Evolutionary conservation across 1,140 invertebrate genomes (phyloP), one percentile per base, ranked within the genome.

Genomic region (Lepidurus packardi): DNA sequence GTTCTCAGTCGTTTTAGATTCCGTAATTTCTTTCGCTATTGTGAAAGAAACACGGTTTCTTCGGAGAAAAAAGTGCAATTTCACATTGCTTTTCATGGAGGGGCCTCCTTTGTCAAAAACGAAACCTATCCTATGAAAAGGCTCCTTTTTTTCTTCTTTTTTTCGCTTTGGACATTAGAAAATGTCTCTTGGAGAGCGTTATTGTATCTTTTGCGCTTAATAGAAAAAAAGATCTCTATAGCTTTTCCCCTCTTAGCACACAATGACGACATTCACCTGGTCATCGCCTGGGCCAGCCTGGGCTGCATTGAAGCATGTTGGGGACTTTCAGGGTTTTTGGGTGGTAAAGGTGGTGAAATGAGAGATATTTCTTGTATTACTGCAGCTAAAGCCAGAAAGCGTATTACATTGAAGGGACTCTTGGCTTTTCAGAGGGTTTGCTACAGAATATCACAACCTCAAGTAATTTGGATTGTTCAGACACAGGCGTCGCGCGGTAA

Each of bases 231-330:
- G 1, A 65, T 65, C 1, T 65, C 16, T 1, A 65, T 13, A 65
- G 53, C 53, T 21, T n/a, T 65, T n/a, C 53, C 34, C 34, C 53
- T 65, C 13, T 65, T 7, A 21, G 21, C 53, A 65, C 53, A 65
- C 53, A 65, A 65, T 65, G 13, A n/a, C 53, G 53, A 65, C 53
- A 65, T 65, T 65, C 53, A 65, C 53, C 53, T 65, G 53, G 53
- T 65, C 53, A 65, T 65, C 53, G 53, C 21, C 34, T 34, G 25
- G 25, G 25, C 25, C 25, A 34, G 25, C 13, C 47, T 21, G 53
- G 53, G 21, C 53, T 16, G 53, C 21, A 65, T 4, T 65, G 53
- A 65, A 21, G 34, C 34, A 34, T 34, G 34, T 34, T 34, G 34
- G 34, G 34, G 34, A 34, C 34, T 34, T 34, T 34, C 3, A n/a